phyloP scores from a whole-genome alignment of 2,888 invertebrate genomes.

The Dilophus febrilis region DNA sequence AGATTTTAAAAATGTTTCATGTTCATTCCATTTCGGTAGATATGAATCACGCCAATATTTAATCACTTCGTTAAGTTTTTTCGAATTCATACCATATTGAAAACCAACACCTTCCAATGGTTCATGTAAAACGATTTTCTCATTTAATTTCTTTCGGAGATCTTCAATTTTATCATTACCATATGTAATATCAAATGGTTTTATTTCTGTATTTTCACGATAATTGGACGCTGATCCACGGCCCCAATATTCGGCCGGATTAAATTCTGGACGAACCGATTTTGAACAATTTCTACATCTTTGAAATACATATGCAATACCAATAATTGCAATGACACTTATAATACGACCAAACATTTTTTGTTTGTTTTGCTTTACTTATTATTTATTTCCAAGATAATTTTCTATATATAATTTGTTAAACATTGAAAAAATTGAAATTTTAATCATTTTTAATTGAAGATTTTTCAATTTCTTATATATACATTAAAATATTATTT shows the following conservation, averaged over 20 bases:
- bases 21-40: conserved; percentile 44
- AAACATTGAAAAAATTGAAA: too few relatives aligned
- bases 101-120: conserved; percentile 53
- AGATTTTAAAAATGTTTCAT: conserved; percentile 52
- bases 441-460: too few relatives aligned
- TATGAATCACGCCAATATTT: conserved; percentile 66
- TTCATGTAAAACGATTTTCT: conserved; percentile 32
- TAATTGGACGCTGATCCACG: conserved; percentile 19
- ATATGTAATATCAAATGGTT: background rate
- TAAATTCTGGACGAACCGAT: conserved; percentile 20
- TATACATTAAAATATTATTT: too few relatives aligned
- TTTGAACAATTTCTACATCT: conserved; percentile 19
- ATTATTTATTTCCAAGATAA: too few relatives aligned
- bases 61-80: conserved; percentile 45
- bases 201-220: conserved; percentile 17
- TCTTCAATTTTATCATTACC: conserved; percentile 35
- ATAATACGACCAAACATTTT: too few relatives aligned
- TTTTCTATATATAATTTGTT: too few relatives aligned
- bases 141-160: conserved; percentile 39
- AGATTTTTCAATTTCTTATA: too few relatives aligned
- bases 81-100: conserved; percentile 64
- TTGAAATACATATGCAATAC: conserved; percentile 19
- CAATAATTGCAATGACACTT: background rate
- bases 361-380: too few relatives aligned
- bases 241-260: conserved; percentile 27